phyloP scores from a whole-genome alignment of 1,140 invertebrate species.

The Drosophila murphyi region DNA sequence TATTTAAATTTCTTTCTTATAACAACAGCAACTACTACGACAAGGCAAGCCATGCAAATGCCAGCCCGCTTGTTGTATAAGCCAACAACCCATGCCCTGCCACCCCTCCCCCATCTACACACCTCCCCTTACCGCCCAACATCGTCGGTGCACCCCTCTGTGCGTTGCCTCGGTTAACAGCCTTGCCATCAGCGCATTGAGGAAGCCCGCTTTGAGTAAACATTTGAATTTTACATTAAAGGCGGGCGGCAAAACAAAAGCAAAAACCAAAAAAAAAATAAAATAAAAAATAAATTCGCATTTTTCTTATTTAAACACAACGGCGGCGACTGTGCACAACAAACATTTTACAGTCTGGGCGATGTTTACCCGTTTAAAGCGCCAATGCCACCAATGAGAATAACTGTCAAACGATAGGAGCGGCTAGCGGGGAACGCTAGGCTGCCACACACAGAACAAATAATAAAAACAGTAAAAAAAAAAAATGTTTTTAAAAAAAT shows the following conservation, averaged over 20 bases:
- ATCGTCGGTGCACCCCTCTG: no score
- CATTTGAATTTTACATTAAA: constrained; percentile 83
- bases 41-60: constrained; percentile 79
- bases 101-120: no score
- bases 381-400: constrained; percentile 62
- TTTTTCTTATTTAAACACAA: constrained; percentile 82
- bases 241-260: constrained; percentile 63
- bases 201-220: constrained; percentile 76
- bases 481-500: constrained; percentile 50
- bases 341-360: constrained; percentile 61
- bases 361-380: constrained; percentile 75
- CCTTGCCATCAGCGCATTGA: constrained; percentile 53
- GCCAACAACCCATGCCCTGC: constrained; percentile 21
- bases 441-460: constrained; percentile 50
- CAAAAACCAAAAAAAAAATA: constrained; percentile 14
- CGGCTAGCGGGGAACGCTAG: not conserved
- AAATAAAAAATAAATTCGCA: constrained; percentile 52
- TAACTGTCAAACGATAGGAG: not conserved
- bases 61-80: constrained; percentile 70
- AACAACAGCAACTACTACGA: constrained; percentile 48
- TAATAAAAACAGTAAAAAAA: constrained; percentile 60
- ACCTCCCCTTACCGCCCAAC: not conserved
- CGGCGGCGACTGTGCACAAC: constrained; percentile 72
- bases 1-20: constrained; percentile 83
- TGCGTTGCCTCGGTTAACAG: constrained; percentile 31